phyloP scores from a whole-genome alignment of 2,113 vertebrate species.

The Alouatta palliata region DNA sequence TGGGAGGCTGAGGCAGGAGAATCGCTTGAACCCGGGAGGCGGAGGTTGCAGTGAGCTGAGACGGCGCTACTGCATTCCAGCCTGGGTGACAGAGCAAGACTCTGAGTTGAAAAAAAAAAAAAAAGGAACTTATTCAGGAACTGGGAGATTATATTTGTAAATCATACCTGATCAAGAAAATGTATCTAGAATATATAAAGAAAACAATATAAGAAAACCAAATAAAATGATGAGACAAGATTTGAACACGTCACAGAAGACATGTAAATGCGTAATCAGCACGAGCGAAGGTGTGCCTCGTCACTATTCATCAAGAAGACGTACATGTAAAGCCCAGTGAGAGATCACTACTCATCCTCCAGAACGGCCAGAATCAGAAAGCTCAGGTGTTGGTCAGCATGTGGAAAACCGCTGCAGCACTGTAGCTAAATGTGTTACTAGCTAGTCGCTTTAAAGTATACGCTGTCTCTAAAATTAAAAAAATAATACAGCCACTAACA shows the following conservation, averaged over 20 bases:
- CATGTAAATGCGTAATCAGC: no score
- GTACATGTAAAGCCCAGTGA: neutral
- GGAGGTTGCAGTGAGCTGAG: no score
- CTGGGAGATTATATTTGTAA: neutral
- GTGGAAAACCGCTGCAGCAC: neutral
- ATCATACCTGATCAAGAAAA: neutral
- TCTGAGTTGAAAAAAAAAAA: neutral
- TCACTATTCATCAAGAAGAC: no score
- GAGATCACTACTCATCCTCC: fast-evolving
- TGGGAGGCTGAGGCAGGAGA: no score
- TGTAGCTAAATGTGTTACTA: neutral
- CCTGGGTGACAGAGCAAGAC: no score
- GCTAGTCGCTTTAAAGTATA: neutral
- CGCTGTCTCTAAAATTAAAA: no score
- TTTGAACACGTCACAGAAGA: neutral
- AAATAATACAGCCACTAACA: no score
- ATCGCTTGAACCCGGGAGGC: no score
- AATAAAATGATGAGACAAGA: neutral
- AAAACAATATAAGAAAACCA: neutral
- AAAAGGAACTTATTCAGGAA: neutral
- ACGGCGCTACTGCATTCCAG: fast-evolving
- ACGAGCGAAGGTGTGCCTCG: neutral
- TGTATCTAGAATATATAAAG: neutral
- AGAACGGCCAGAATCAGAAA: no score
- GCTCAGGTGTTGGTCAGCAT: neutral